Evolutionary conservation across 2,797 vertebrate species (phyloP).

Genomic region (Lophotriccus pileatus): DNA sequence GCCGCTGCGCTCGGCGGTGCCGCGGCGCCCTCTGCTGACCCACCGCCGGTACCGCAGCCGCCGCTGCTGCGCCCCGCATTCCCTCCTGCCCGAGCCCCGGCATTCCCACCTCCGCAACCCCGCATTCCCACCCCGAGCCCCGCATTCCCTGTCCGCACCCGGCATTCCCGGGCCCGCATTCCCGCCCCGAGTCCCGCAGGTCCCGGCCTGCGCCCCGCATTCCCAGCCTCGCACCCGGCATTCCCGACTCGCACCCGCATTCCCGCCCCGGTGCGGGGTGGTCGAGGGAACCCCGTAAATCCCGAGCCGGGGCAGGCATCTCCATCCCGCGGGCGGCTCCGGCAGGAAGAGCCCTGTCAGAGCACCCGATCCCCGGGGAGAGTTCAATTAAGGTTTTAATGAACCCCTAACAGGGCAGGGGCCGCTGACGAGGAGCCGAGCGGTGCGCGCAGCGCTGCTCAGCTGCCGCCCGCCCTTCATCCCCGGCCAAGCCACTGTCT

Average conservation of each 20-base stretch:
- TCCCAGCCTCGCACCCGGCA: fast-evolving
- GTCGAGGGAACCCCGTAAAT: neutral
- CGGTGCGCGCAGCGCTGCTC: neutral
- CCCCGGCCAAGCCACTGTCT: slow-evolving; percentile 86
- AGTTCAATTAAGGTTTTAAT: neutral
- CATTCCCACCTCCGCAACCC: too few relatives aligned
- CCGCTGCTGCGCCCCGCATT: fast-evolving
- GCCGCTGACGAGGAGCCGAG: neutral
- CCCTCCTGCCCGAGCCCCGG: too few relatives aligned
- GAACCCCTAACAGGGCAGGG: neutral
- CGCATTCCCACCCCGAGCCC: too few relatives aligned
- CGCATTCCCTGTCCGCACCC: too few relatives aligned
- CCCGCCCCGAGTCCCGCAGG: too few relatives aligned
- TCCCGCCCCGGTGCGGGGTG: neutral
- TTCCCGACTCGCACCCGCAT: neutral
- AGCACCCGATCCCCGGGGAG: neutral
- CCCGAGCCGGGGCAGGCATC: neutral
- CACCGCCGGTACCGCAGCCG: neutral
- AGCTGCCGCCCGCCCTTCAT: slow-evolving; percentile 20
- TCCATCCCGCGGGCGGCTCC: neutral
- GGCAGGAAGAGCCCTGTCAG: neutral
- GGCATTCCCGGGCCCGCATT: too few relatives aligned
- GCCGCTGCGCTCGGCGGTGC: neutral
- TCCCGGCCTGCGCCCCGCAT: too few relatives aligned
- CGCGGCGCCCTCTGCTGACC: neutral